These are phyloP conservation scores for Sebastiscus tertius DNA, from an alignment of 2,797 vertebrate genomes.

Conservation along the genomic window DNA sequence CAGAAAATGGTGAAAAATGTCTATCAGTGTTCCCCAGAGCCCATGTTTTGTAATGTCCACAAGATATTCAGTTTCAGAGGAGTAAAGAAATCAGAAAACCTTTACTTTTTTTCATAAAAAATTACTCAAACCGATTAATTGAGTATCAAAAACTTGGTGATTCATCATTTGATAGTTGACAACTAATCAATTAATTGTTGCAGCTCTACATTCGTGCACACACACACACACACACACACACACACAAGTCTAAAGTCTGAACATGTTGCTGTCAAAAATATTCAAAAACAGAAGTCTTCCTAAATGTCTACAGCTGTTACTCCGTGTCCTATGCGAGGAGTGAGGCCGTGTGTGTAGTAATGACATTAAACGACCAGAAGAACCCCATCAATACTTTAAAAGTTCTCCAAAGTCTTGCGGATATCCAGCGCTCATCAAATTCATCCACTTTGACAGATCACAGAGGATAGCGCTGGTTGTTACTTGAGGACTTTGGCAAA, in stretches of 20 bases:
- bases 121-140: too few relatives aligned
- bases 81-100: too few relatives aligned
- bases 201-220: too few relatives aligned
- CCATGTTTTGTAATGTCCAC: too few relatives aligned
- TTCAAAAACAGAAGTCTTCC: neutral
- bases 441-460: slow-evolving; percentile 37
- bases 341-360: neutral
- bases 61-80: too few relatives aligned
- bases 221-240: too few relatives aligned
- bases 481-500: slow-evolving; percentile 45
- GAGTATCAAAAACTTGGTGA: too few relatives aligned
- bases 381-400: neutral
- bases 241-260: neutral
- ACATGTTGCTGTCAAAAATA: neutral
- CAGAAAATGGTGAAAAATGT: too few relatives aligned
- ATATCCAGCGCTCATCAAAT: slow-evolving; percentile 23
- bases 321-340: neutral
- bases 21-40: too few relatives aligned
- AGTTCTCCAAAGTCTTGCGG: neutral
- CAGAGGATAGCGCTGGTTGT: slow-evolving; percentile 2
- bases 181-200: too few relatives aligned
- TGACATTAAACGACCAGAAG: neutral
- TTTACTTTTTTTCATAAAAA: too few relatives aligned
- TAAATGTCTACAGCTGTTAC: neutral
- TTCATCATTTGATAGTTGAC: too few relatives aligned